Evolutionary conservation across 1,140 invertebrate species (phyloP).

Genomic region (Camponotus vicinus): DNA sequence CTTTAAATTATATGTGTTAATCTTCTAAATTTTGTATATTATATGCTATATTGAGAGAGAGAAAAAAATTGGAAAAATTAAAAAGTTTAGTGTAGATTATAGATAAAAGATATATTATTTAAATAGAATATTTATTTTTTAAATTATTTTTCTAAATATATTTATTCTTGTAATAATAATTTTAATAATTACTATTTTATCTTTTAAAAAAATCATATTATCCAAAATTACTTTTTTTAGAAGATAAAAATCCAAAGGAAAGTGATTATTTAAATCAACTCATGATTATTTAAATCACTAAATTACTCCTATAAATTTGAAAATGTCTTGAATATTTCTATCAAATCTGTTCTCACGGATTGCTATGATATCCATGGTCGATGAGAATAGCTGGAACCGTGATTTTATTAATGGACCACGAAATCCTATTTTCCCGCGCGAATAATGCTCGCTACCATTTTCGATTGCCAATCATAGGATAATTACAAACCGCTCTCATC

Average conservation of each 20-base stretch:
- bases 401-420: slow-evolving; percentile 69
- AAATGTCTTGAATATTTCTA: neutral
- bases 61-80: slow-evolving; percentile 1
- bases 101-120: neutral
- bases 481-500: slow-evolving; percentile 65
- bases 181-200: neutral
- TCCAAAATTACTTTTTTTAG: neutral
- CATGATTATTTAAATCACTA: neutral
- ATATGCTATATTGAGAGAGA: too few species aligned
- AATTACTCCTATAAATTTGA: slow-evolving; percentile 1
- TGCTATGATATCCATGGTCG: slow-evolving; percentile 24
- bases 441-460: slow-evolving; percentile 57
- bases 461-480: slow-evolving; percentile 62
- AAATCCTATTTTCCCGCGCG: slow-evolving; percentile 65
- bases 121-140: neutral
- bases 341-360: neutral
- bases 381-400: slow-evolving; percentile 62
- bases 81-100: neutral
- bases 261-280: neutral
- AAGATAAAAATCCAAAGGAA: neutral
- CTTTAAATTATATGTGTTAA: too few species aligned
- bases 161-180: neutral
- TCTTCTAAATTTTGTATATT: too few species aligned
- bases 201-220: neutral
- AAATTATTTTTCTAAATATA: neutral